Base-by-base conservation (phyloP, 2,113 vertebrate genomes). In the Pteruthius melanotis region DNA sequence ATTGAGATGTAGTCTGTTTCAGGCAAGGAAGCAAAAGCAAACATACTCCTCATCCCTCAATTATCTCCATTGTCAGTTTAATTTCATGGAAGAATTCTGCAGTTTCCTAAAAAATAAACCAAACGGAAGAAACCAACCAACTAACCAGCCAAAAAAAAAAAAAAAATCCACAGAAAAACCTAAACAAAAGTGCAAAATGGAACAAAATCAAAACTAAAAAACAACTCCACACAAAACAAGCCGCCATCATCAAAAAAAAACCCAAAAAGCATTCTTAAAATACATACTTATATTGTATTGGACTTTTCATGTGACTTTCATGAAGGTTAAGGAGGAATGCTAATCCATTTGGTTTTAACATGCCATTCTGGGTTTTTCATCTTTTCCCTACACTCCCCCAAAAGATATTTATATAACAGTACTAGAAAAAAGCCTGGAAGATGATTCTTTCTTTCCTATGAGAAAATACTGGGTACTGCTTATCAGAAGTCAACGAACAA, bases 381-480 rank as follows among this genome's bases (percentile, higher is more conserved):
- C 20, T 64, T 88, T 19, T 13, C 4, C 4, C 5, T 11, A 23
- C 4, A 3, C 15, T 26, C 2, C 2, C 19, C 6, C 1, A 13
- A 45, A 57, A 53, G 17, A 53, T 1, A 0, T 37, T 64, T 69
- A 15, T 27, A 24, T 37, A 65, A 61, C 6, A 5, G 5, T 71
- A 64, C 10, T 53, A 74, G 8, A 26, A 64, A 83, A 77, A 70
- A 52, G 3, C 27, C 30, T 83, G 37, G 37, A 85, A 65, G 20
- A 65, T 54, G 20, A 21, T 35, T 76, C 31, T 77, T 79, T n/a
- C 27, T 70, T 84, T 74, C 6, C 31, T 31, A 6, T 10, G 15
- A 93, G 15, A 11, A 39, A 53, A 39, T 66, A 76, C 28, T 76
- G 10, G 19, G 27, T 69, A 54, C 13, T 85, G 45, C 35, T 44